These are phyloP conservation scores for Coptodon rendalli DNA, from an alignment of 2,113 vertebrate genomes.

Conservation along the genomic window DNA sequence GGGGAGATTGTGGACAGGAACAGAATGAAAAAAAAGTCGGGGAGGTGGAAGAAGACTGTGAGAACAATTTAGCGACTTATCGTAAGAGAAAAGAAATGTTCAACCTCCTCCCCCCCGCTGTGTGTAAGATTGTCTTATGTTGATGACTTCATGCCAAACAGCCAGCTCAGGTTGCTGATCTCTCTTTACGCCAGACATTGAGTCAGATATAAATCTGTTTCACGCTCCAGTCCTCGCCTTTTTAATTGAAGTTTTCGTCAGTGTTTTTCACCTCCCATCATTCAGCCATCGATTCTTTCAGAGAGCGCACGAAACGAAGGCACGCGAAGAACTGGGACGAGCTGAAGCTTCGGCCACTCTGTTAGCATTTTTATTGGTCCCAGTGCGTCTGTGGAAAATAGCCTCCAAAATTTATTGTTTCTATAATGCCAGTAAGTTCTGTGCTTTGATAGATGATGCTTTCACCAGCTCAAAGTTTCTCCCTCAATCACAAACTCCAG, in stretches of 20 bases:
- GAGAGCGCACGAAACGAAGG: neutral
- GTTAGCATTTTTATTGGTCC: conserved; percentile 63
- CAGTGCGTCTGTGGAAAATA: conserved; percentile 43
- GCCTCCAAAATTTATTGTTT: conserved; percentile 35
- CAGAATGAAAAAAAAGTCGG: conserved; percentile 16
- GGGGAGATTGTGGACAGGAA: conserved; percentile 39
- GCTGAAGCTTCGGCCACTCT: neutral
- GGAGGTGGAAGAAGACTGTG: conserved; percentile 25
- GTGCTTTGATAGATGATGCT: conserved; percentile 60
- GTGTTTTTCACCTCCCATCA: neutral
- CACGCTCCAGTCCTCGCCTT: neutral
- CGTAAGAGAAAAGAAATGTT: neutral
- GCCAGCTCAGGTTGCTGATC: conserved; percentile 17
- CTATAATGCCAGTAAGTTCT: conserved; percentile 27
- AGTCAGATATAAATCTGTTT: conserved; percentile 12
- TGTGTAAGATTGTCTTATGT: conserved; percentile 33
- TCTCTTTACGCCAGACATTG: neutral
- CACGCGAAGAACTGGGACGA: conserved; percentile 25
- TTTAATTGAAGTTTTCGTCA: neutral
- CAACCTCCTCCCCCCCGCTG: neutral
- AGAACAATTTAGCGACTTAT: conserved; percentile 28
- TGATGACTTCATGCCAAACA: conserved; percentile 29
- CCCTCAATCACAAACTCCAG: conserved; percentile 38
- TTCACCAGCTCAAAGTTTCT: conserved; percentile 34
- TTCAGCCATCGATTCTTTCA: neutral